phyloP scores from a whole-genome alignment of 2,888 invertebrate species.

The Mactromeris polynyma region DNA sequence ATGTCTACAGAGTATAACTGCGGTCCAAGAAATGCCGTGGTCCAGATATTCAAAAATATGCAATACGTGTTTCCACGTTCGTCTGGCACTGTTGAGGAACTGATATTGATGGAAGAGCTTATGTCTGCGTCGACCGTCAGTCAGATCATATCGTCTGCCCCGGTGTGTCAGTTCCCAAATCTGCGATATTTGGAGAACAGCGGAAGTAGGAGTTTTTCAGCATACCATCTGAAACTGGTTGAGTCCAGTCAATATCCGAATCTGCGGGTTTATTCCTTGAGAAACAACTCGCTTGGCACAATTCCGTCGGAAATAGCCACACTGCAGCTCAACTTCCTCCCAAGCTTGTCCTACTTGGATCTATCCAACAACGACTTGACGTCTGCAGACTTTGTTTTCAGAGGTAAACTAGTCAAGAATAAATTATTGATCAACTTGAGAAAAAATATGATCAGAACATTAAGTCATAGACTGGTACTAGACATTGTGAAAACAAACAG shows the following conservation, averaged over 20 bases:
- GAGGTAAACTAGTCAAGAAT: neutral
- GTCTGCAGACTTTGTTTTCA: constrained; percentile 35
- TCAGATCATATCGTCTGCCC: constrained; percentile 20
- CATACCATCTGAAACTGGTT: constrained; percentile 58
- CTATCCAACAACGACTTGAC: constrained; percentile 56
- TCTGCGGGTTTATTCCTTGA: constrained; percentile 40
- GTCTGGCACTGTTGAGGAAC: constrained; percentile 15
- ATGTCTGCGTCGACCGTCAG: constrained; percentile 24
- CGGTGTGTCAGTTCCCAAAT: constrained; percentile 51
- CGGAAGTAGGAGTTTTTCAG: constrained; percentile 55
- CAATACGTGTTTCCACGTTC: constrained; percentile 46
- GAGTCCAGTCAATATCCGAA: constrained; percentile 57
- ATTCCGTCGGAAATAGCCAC: constrained; percentile 55
- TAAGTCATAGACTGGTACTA: constrained; percentile 1
- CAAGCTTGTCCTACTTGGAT: constrained; percentile 55
- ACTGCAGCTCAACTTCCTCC: constrained; percentile 47
- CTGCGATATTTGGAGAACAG: constrained; percentile 61
- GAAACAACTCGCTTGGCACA: constrained; percentile 54
- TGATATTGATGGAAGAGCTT: constrained; percentile 48
- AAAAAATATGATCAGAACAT: constrained; percentile 26
- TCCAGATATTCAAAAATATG: constrained; percentile 43
- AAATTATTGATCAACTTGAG: constrained; percentile 43
- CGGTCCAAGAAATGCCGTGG: constrained; percentile 36
- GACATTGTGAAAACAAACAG: constrained; percentile 14
- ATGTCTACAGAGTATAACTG: constrained; percentile 51